Conservation (phyloP, 2,113 vertebrate genomes). For the Heteronetta atricapilla region DNA sequence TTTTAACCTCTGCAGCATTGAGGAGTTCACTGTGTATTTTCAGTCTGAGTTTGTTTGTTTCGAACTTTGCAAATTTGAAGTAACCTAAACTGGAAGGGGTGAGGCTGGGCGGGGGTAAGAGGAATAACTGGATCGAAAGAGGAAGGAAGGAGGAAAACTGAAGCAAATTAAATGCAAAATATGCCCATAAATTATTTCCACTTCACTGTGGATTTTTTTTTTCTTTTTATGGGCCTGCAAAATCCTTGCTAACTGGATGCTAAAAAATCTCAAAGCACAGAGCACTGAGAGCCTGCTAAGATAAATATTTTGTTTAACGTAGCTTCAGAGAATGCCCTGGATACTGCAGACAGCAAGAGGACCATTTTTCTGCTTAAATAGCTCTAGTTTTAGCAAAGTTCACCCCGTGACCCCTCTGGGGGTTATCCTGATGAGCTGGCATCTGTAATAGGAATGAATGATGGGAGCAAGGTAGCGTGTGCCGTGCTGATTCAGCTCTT, state of each 20-base stretch:
- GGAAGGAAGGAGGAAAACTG: not conserved
- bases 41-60: conserved; percentile 56
- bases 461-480: not conserved
- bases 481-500: not conserved
- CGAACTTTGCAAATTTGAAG: conserved; percentile 44
- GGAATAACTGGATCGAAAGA: not conserved
- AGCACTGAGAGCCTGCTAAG: not conserved
- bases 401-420: not conserved
- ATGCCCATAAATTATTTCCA: not conserved
- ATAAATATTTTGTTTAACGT: not conserved
- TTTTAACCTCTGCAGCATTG: conserved; percentile 70
- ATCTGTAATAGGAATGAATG: not conserved
- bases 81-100: not conserved
- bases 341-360: not conserved
- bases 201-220: not conserved
- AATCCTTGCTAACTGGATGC: not conserved
- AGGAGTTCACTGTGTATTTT: conserved; percentile 51
- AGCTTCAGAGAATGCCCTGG: not conserved
- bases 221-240: not conserved
- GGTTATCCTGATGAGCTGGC: not conserved
- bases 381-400: not conserved
- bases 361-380: not conserved
- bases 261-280: not conserved
- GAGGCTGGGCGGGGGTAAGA: not conserved
- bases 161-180: not conserved